phyloP scores from a whole-genome alignment of 2,797 vertebrate species.

The Eospalax fontanierii region DNA sequence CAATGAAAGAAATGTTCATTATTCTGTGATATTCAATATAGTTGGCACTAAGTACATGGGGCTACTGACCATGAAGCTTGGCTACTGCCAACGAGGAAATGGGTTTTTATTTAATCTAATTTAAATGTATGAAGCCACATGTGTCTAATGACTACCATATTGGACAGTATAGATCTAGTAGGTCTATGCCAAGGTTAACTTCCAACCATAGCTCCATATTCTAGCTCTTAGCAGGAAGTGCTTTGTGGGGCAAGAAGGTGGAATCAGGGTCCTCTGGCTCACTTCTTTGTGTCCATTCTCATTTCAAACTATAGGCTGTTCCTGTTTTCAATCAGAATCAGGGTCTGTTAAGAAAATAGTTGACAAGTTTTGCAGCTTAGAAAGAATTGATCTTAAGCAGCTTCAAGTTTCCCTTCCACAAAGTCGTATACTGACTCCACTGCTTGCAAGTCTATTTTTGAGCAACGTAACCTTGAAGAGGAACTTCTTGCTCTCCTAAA shows the following conservation, averaged over 20 bases:
- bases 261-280: not conserved
- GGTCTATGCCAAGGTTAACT: not conserved
- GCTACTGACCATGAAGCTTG: not conserved
- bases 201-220: not conserved
- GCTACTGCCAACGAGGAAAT: not conserved
- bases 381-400: not conserved
- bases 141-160: conserved; percentile 28
- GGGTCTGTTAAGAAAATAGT: not conserved
- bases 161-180: not conserved
- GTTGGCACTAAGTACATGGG: not conserved
- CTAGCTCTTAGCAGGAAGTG: not conserved
- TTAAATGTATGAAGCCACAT: conserved; percentile 33
- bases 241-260: not conserved
- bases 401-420: conserved; percentile 22
- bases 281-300: not conserved
- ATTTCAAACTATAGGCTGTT: not conserved
- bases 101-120: conserved; percentile 47
- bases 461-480: not conserved
- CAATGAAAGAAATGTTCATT: not conserved
- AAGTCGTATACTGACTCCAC: not conserved
- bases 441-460: conserved; percentile 6
- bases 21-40: not conserved
- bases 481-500: not conserved
- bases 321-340: not conserved
- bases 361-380: not conserved